phyloP scores from a whole-genome alignment of 1,140 invertebrate species.

The Drosophila ogumai region DNA sequence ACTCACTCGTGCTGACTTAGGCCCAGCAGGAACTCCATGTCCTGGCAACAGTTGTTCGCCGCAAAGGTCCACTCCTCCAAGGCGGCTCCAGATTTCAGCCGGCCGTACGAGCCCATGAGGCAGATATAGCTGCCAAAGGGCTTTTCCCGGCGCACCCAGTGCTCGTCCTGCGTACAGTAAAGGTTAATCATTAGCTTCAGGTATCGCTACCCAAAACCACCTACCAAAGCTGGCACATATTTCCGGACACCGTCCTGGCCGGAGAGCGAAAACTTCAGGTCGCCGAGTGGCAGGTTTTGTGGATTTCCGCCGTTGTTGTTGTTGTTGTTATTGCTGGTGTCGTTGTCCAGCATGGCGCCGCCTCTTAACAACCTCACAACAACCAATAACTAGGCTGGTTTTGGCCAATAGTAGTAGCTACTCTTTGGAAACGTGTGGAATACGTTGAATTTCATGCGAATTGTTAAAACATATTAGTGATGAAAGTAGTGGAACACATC shows the following conservation, averaged over 20 bases:
- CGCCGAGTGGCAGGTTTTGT: constrained; percentile 55
- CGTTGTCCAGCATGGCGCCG: constrained; percentile 47
- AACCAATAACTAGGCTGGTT: background rate
- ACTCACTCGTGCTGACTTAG: constrained; percentile 71
- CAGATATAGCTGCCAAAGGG: constrained; percentile 63
- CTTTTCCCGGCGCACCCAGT: constrained; percentile 63
- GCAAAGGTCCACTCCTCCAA: constrained; percentile 76
- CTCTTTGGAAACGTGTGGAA: constrained; percentile 1
- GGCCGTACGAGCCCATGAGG: constrained; percentile 58
- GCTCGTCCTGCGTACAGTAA: constrained; percentile 35
- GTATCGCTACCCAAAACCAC: background rate
- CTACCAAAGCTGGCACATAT: constrained; percentile 61
- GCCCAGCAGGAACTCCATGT: constrained; percentile 69
- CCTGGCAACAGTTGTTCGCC: constrained; percentile 62
- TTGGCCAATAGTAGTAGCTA: background rate
- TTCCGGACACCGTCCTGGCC: constrained; percentile 48
- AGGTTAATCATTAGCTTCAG: background rate
- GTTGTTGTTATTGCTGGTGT: constrained; percentile 56
- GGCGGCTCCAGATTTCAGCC: constrained; percentile 55
- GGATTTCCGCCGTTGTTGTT: constrained; percentile 39
- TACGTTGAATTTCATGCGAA: constrained; percentile 11
- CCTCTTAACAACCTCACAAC: constrained; percentile 6
- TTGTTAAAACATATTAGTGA: background rate
- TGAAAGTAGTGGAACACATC: too few species aligned
- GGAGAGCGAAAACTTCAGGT: constrained; percentile 46